Percentiles rank a stretch among this genome's conserved stretches.
These are phyloP conservation scores for Trichopoda pennipes DNA, from an alignment of 2,888 invertebrate species.

Conservation along the genomic window DNA sequence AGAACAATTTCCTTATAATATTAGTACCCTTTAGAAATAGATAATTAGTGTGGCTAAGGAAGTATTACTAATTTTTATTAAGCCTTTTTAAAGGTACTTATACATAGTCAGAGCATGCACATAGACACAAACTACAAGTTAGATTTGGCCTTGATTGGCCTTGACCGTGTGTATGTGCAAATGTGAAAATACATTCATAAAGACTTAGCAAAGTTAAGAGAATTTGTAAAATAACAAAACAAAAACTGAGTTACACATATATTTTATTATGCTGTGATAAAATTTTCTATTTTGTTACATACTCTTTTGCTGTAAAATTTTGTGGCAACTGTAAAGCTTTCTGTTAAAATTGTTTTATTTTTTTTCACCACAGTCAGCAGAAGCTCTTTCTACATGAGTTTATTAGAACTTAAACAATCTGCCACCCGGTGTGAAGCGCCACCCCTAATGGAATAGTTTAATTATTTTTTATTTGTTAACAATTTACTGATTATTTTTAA, in stretches of 20 bases:
- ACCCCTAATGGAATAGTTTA: too few relatives aligned
- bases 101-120: constrained; percentile 6
- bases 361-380: not conserved
- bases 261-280: not conserved
- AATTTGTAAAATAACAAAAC: constrained; percentile 17
- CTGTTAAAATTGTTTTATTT: constrained; percentile 28
- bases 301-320: constrained; percentile 55
- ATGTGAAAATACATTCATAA: constrained; percentile 44
- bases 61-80: not conserved
- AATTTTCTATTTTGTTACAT: not conserved
- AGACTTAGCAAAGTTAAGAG: constrained; percentile 19
- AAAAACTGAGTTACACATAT: not conserved
- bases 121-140: constrained; percentile 20
- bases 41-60: not conserved
- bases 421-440: too few relatives aligned
- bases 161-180: constrained; percentile 74
- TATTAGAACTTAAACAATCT: not conserved
- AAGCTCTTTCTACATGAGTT: constrained; percentile 18
- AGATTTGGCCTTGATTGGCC: constrained; percentile 76
- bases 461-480: too few relatives aligned
- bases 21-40: not conserved
- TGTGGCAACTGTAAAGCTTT: constrained; percentile 25
- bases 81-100: constrained; percentile 1
- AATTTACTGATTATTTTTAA: too few relatives aligned
- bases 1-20: too few relatives aligned